phyloP scores from a whole-genome alignment of 2,797 vertebrate species.

The Microtus obscurus region DNA sequence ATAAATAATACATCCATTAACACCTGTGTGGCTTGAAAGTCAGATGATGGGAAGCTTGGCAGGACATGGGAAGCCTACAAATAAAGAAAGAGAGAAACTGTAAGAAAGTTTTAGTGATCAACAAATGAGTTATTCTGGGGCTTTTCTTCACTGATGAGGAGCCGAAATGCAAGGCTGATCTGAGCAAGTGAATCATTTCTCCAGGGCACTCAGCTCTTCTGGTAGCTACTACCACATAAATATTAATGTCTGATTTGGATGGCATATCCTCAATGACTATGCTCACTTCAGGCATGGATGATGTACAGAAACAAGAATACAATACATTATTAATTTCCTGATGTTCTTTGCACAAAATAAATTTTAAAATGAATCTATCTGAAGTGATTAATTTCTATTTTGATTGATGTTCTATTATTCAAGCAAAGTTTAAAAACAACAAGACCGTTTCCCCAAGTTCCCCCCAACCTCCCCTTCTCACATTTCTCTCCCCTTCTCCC shows the following conservation, averaged over 20 bases:
- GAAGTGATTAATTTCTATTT: constrained; percentile 62
- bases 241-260: constrained; percentile 74
- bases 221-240: constrained; percentile 70
- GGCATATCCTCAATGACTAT: constrained; percentile 45
- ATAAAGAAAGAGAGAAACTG: background rate
- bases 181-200: constrained; percentile 71
- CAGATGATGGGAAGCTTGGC: background rate
- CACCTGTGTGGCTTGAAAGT: constrained; percentile 54
- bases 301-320: constrained; percentile 63
- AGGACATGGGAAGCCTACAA: constrained; percentile 33
- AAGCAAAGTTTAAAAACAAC: constrained; percentile 54
- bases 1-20: constrained; percentile 33
- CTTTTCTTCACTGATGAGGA: constrained; percentile 69
- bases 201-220: constrained; percentile 55
- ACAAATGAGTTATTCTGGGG: constrained; percentile 60
- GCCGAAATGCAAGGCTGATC: constrained; percentile 62
- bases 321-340: constrained; percentile 73
- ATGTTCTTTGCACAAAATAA: constrained; percentile 66
- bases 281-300: constrained; percentile 66
- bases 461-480: too few species aligned
- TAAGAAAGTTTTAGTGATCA: constrained; percentile 39
- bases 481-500: too few species aligned
- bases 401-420: constrained; percentile 56
- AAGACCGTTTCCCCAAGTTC: background rate
- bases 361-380: constrained; percentile 66